Evolutionary conservation across 1,140 invertebrate species (phyloP).

Genomic region (Pseudomyrmex cubaensis): DNA sequence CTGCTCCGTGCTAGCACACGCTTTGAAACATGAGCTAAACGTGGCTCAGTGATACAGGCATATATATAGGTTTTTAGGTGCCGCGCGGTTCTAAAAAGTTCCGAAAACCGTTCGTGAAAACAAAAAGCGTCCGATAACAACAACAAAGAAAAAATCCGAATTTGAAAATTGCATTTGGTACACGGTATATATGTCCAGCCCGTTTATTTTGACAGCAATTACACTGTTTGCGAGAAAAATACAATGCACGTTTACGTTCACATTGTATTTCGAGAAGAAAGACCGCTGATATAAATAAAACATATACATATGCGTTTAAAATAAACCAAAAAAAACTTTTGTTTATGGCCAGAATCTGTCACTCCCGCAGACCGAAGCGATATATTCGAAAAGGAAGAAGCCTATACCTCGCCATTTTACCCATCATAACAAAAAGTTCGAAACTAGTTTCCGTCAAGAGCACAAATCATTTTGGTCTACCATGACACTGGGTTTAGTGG

Average conservation of each 20-base stretch:
- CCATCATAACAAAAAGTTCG: constrained; percentile 67
- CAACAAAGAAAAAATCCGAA: constrained; percentile 21
- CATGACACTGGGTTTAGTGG: constrained; percentile 76
- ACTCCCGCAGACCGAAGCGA: constrained; percentile 67
- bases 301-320: neutral
- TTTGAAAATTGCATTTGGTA: too few species aligned
- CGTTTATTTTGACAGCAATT: neutral
- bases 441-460: constrained; percentile 74
- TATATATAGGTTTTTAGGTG: constrained; percentile 29
- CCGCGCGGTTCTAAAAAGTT: constrained; percentile 13
- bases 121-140: constrained; percentile 6
- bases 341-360: constrained; percentile 59
- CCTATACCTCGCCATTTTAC: constrained; percentile 57
- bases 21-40: constrained; percentile 46
- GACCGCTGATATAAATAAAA: neutral
- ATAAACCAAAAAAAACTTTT: constrained; percentile 51
- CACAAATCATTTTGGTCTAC: constrained; percentile 76
- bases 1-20: constrained; percentile 63
- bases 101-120: neutral
- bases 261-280: neutral
- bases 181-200: too few species aligned
- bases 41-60: constrained; percentile 15
- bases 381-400: constrained; percentile 71
- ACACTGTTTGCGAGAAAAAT: neutral
- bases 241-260: neutral